Percentiles rank a stretch among this genome's conserved stretches.
These are phyloP conservation scores for Ephialtes manifestator DNA, from an alignment of 2,888 invertebrate species.

Conservation along the genomic window DNA sequence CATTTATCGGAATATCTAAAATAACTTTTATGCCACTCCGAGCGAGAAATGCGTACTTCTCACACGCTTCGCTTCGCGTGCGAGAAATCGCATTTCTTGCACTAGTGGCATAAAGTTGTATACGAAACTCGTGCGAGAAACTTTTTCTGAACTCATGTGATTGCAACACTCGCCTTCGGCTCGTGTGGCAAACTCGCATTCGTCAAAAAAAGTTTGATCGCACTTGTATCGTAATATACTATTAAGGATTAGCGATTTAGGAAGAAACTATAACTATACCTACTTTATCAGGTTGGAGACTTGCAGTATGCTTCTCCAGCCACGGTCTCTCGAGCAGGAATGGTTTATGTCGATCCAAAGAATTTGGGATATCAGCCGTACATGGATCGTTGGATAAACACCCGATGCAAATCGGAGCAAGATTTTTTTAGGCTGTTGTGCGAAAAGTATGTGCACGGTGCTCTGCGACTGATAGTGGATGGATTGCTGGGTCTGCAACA, in stretches of 20 bases:
- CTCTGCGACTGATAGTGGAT: slow-evolving; percentile 91
- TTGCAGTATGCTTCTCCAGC: slow-evolving; percentile 96
- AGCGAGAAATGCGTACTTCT: no score
- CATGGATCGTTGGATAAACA: slow-evolving; percentile 94
- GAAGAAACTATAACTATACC: not conserved
- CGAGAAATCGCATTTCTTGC: no score
- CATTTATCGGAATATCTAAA: no score
- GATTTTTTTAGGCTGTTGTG: slow-evolving; percentile 88
- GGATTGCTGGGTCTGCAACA: slow-evolving; percentile 92
- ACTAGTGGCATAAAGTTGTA: no score
- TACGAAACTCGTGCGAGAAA: no score
- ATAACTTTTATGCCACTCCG: no score
- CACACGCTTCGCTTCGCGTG: no score
- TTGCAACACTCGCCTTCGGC: no score
- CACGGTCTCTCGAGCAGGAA: slow-evolving; percentile 96
- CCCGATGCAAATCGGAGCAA: slow-evolving; percentile 86
- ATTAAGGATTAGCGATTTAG: not conserved
- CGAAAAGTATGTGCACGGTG: slow-evolving; percentile 91
- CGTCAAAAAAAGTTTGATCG: no score
- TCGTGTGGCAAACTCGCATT: no score
- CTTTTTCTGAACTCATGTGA: no score
- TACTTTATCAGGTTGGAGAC: slow-evolving; percentile 90
- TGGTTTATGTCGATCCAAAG: slow-evolving; percentile 98
- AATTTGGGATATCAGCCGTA: slow-evolving; percentile 95
- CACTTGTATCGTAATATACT: no score